These are phyloP conservation scores for Malurus elegans DNA, from an alignment of 2,113 vertebrate species.

Conservation along the genomic window DNA sequence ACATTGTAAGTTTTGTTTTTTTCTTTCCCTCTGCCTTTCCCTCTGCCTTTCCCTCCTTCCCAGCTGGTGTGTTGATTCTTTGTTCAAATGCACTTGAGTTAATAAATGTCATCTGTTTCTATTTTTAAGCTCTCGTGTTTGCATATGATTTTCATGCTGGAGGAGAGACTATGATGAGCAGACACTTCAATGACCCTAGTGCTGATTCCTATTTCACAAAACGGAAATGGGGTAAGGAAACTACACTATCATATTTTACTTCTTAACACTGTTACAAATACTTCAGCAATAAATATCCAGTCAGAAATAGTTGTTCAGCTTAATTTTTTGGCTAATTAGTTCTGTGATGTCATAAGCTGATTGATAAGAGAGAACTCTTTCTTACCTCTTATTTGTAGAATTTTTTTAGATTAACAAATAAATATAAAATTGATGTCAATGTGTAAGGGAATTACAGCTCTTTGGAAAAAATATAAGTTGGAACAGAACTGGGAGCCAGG, in stretches of 20 bases:
- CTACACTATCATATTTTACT: neutral
- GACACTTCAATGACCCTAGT: slow-evolving; percentile 95
- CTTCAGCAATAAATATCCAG: neutral
- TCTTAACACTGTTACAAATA: neutral
- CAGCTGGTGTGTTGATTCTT: neutral
- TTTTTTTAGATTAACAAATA: neutral
- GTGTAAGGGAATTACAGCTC: neutral
- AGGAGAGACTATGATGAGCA: slow-evolving; percentile 97
- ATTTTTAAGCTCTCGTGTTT: slow-evolving; percentile 91
- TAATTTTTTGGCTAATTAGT: neutral
- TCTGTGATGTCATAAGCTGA: neutral
- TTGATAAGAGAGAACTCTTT: neutral
- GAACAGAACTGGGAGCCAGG: neutral
- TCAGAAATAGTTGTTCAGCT: neutral
- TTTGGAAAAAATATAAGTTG: neutral
- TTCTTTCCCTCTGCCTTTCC: neutral
- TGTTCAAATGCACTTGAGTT: neutral
- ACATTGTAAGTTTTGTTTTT: slow-evolving; percentile 83
- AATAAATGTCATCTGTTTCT: slow-evolving; percentile 38
- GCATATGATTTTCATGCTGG: slow-evolving; percentile 98
- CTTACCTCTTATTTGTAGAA: neutral
- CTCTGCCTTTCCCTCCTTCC: accelerated
- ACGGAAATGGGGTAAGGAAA: slow-evolving; percentile 95
- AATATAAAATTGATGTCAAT: neutral
- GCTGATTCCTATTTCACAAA: slow-evolving; percentile 97